Base-by-base conservation (phyloP, 2,113 vertebrate genomes). In the Puntigrus tetrazona region DNA sequence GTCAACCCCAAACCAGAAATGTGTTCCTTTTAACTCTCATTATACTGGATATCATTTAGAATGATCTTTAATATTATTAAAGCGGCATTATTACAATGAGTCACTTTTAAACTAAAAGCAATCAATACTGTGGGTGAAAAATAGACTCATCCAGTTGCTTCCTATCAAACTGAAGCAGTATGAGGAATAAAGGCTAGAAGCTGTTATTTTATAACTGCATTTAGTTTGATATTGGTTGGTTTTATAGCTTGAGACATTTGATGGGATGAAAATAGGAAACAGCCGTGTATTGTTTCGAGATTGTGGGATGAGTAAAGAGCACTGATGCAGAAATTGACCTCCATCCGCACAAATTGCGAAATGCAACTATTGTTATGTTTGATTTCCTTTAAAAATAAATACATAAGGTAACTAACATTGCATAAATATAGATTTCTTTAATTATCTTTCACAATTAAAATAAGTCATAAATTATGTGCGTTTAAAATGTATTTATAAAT, bases 51-150 rank as follows among this genome's bases (percentile, higher is more conserved):
- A 50, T 75, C 16, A 50, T 50, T 75, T 75, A 50, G 43, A 8
- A 31, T 75, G 50, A 31, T 31, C 25, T 47, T 29, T 75, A 75
- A 75, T 50, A 20, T 75, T 75, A 31, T 75, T 75, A 75, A 75
- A 75, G 45, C 9, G 73, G 4, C 73, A 75, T 75, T 75, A 75
- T 75, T 75, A 75, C 73, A 50, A 27, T 75, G 41, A 50, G 25
- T 75, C 73, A 75, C 73, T 75, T 73, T 73, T 75, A 75, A 52
- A 45, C 45, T 75, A 75, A 75, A 75, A 75, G 45, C 73, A 29
- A 75, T 75, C 73, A 50, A 75, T 75, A 75, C 43, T 50, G 45
- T 50, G 45, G 73, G 14, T 50, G 73, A 75, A 75, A 47, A 75
- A 75, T 47, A 29, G 72, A 75, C 27, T 47, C 34, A 69, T 34